Percentiles rank a stretch among this genome's conserved stretches.
Conservation (phyloP, 2,888 invertebrate genomes). For the Taenaris catops region DNA sequence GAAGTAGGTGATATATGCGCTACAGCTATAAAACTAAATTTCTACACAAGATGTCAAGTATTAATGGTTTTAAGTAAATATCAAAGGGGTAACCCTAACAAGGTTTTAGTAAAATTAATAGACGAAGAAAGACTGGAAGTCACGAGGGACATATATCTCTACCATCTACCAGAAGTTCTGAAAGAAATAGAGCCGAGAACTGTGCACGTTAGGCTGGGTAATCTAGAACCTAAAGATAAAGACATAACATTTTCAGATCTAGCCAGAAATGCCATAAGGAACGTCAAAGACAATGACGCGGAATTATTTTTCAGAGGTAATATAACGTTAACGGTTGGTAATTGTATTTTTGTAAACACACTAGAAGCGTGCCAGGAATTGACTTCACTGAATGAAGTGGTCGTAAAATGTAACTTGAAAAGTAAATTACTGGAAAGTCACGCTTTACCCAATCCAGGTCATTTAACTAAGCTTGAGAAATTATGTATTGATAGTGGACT, state of each 20-base stretch:
- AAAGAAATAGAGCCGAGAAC: conserved; percentile 62
- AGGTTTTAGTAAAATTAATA: conserved; percentile 74
- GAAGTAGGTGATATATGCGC: conserved; percentile 80
- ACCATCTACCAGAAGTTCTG: conserved; percentile 71
- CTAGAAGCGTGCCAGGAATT: conserved; percentile 79
- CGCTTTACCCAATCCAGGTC: conserved; percentile 58
- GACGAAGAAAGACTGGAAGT: conserved; percentile 78
- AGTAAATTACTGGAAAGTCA: conserved; percentile 65
- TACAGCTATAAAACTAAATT: conserved; percentile 57
- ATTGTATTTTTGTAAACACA: conserved; percentile 83
- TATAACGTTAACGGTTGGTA: conserved; percentile 78
- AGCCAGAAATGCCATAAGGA: conserved; percentile 42
- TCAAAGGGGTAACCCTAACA: conserved; percentile 42
- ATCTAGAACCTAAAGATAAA: conserved; percentile 55
- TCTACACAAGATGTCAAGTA: conserved; percentile 79
- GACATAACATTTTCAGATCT: conserved; percentile 57
- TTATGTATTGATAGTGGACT: conserved; percentile 54
- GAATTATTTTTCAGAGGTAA: conserved; percentile 59
- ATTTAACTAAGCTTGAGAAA: conserved; percentile 63
- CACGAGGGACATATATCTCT: conserved; percentile 57
- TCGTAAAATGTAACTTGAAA: conserved; percentile 77
- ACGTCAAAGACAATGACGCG: conserved; percentile 44
- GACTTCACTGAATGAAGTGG: conserved; percentile 58
- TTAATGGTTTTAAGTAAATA: conserved; percentile 53
- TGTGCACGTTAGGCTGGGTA: conserved; percentile 50